These are phyloP conservation scores for Spisula solida DNA, from an alignment of 2,888 invertebrate genomes.

Conservation along the genomic window DNA sequence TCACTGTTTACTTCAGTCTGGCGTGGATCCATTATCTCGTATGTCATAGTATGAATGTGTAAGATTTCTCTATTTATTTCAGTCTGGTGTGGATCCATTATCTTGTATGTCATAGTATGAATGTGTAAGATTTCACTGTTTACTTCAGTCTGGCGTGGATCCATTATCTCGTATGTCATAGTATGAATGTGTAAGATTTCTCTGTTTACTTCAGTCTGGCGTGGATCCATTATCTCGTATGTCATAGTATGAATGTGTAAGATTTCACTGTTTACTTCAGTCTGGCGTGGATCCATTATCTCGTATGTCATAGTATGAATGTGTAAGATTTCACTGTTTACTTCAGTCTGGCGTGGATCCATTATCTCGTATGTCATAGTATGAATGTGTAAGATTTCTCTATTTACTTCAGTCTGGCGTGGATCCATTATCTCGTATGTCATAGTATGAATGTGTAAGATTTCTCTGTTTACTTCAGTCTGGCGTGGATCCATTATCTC, in stretches of 20 bases:
- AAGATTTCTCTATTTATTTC: background rate
- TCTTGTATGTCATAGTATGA: slow-evolving; percentile 73
- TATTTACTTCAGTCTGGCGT: slow-evolving; percentile 79
- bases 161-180: slow-evolving; percentile 78
- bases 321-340: background rate
- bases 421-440: slow-evolving; percentile 79
- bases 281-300: slow-evolving; percentile 82
- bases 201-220: slow-evolving; percentile 77
- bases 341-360: slow-evolving; percentile 84
- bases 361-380: slow-evolving; percentile 74
- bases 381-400: too few species aligned
- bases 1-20: slow-evolving; percentile 73
- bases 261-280: slow-evolving; percentile 63
- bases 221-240: slow-evolving; percentile 80
- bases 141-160: slow-evolving; percentile 82
- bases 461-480: slow-evolving; percentile 69
- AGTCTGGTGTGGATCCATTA: slow-evolving; percentile 83
- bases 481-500: slow-evolving; percentile 81
- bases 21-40: slow-evolving; percentile 80
- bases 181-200: too few species aligned
- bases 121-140: too few species aligned
- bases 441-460: slow-evolving; percentile 23
- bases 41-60: slow-evolving; percentile 67
- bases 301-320: slow-evolving; percentile 71
- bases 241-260: slow-evolving; percentile 49